Evolutionary conservation across 2,797 vertebrate genomes (phyloP).

Genomic region (Cryptoprocta ferox): DNA sequence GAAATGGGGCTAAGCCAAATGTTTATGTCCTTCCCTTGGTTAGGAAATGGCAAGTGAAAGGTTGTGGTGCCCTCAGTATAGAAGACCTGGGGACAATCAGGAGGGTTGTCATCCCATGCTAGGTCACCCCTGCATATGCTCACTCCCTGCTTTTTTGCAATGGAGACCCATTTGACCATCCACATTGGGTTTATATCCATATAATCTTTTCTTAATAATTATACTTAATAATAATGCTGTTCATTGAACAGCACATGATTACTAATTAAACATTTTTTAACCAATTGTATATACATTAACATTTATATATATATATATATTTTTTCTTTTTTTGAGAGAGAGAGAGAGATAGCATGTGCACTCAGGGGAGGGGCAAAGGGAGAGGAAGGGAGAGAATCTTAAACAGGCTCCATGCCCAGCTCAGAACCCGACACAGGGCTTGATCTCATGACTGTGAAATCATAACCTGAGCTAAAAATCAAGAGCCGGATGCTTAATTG

Average conservation of each 20-base stretch:
- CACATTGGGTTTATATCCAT: background rate
- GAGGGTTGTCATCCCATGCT: background rate
- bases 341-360: too few species aligned
- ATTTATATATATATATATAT: background rate
- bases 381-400: background rate
- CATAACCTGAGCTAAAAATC: background rate
- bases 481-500: background rate
- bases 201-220: conserved; percentile 15
- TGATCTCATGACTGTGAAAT: background rate
- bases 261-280: background rate
- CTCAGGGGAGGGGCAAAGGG: background rate
- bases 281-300: background rate
- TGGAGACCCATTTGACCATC: background rate
- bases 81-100: background rate
- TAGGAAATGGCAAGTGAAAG: background rate
- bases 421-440: background rate
- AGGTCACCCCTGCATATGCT: background rate
- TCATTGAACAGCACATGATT: background rate
- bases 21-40: background rate
- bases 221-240: too few species aligned
- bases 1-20: background rate
- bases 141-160: background rate
- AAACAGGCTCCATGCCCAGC: background rate
- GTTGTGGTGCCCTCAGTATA: background rate
- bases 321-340: background rate